Base-by-base conservation (phyloP, 2,888 invertebrate genomes). In the Epinotia bilunana region DNA sequence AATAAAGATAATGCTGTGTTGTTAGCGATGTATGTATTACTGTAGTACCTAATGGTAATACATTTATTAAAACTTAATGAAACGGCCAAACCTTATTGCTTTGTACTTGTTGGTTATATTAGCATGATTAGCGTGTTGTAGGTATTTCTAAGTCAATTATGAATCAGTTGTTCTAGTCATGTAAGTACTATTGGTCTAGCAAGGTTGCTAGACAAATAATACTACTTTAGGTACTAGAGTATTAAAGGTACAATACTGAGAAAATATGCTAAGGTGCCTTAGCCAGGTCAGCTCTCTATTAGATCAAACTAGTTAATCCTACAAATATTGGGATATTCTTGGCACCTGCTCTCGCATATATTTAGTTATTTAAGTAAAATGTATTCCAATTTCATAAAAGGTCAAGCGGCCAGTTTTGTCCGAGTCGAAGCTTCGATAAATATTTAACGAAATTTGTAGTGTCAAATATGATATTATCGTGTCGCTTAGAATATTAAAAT, bases 391-490 rank as follows among this genome's bases (percentile, higher is more conserved):
- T 53, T 18, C 28, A 58, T 57, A 20, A 57, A n/a, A 72, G 64
- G 64, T 72, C 72, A 46, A 33, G 46, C 64, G 12, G 58, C 46
- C 46, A 46, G 64, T 57, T 61, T 62, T 11, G 60, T 23, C 60
- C 60, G 16, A 60, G 23, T 46, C 6, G 60, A 60, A 60, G 60
- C 20, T 55, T n/a, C 62, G 55, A 68, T 73, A 39, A 49, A 65
- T 62, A 43, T 58, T 73, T 61, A 57, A 68, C 28, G 9, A 64
- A 28, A 64, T 53, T 28, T 16, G 13, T 16, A 49, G 23, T 28
- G 23, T 23, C 49, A 49, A 49, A 46, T 28, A 64, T n/a, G 28
- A 64, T 64, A 64, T 23, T 49, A 28, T 64, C 3, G 64, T 64
- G 11, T 16, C 49, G 46, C n/a, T 16, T 23, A 5, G 62, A 16